phyloP scores from a whole-genome alignment of 2,797 vertebrate genomes.

The Trachops cirrhosus region DNA sequence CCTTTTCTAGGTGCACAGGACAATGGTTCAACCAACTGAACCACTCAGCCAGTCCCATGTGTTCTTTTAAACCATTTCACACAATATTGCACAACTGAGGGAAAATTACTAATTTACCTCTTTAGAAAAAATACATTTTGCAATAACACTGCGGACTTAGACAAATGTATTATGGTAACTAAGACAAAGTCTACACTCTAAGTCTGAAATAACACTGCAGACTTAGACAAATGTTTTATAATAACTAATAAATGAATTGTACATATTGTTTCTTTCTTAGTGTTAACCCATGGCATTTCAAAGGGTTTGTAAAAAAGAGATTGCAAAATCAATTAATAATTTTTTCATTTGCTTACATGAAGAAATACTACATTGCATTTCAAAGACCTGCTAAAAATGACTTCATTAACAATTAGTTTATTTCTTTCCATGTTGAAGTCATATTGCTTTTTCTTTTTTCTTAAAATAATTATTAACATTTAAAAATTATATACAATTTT shows the following conservation, averaged over 20 bases:
- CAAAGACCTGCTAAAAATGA: neutral
- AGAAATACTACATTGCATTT: neutral
- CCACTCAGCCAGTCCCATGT: neutral
- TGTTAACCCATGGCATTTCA: neutral
- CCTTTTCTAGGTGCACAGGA: neutral
- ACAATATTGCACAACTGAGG: neutral
- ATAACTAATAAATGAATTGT: neutral
- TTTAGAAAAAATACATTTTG: neutral
- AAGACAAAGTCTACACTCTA: neutral
- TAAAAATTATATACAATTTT: neutral
- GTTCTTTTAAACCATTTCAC: neutral
- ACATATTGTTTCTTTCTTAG: neutral
- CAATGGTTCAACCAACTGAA: neutral
- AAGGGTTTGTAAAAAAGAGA: neutral
- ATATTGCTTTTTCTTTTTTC: neutral
- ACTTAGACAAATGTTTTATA: neutral
- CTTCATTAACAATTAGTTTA: neutral
- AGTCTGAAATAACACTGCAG: neutral
- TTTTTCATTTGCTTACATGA: neutral
- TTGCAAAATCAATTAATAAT: neutral
- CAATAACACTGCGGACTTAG: neutral
- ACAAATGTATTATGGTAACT: neutral
- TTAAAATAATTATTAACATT: neutral
- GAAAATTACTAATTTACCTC: neutral
- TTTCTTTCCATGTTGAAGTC: neutral